Percentiles rank a stretch among this genome's conserved stretches.
Evolutionary conservation across 1,140 invertebrate species (phyloP).

Genomic region (Diploscapter pachys): DNA sequence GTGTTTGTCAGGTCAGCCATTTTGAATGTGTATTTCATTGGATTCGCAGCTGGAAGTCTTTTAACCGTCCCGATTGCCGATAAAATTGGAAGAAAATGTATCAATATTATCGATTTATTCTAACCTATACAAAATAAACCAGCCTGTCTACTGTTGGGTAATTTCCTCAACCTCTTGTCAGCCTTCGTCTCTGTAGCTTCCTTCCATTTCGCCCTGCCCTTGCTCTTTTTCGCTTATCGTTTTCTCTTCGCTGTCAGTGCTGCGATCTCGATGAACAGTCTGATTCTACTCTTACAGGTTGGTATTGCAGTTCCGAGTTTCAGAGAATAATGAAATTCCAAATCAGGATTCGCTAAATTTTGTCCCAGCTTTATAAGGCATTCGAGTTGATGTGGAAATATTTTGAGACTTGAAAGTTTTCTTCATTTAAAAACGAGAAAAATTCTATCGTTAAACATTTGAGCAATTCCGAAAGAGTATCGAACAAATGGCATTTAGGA

Average conservation of each 20-base stretch:
- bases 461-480: neutral
- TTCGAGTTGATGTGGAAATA: neutral
- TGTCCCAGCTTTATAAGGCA: neutral
- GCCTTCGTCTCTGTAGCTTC: conserved; percentile 28
- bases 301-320: neutral
- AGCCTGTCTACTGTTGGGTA: conserved; percentile 41
- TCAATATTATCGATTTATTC: no score
- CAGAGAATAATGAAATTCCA: neutral
- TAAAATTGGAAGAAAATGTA: no score
- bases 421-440: conserved; percentile 9
- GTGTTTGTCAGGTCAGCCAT: no score
- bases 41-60: no score
- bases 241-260: conserved; percentile 35
- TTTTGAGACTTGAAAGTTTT: neutral
- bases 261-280: conserved; percentile 42
- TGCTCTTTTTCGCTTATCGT: conserved; percentile 33
- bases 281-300: conserved; percentile 45
- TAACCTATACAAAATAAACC: neutral
- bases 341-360: neutral
- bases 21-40: no score
- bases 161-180: conserved; percentile 35
- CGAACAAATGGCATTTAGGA: conserved; percentile 37
- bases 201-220: conserved; percentile 27
- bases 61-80: no score
- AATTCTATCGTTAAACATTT: conserved; percentile 1